Percentiles rank a stretch among this genome's conserved stretches.
These are phyloP conservation scores for Dasypolia templi DNA, from an alignment of 2,888 invertebrate species.

Conservation along the genomic window DNA sequence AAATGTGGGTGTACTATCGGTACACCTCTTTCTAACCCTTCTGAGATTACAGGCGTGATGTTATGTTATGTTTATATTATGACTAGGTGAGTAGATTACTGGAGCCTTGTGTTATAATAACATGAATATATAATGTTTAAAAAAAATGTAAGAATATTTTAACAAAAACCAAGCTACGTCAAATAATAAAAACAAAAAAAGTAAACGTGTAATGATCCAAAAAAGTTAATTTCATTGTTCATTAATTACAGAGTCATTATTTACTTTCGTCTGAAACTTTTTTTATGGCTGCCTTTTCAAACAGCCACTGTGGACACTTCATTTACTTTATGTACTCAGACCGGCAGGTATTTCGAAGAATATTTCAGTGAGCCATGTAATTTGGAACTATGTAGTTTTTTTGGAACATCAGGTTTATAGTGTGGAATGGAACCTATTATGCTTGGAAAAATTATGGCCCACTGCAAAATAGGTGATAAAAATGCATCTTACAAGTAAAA, in stretches of 20 bases:
- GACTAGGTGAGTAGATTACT: background rate
- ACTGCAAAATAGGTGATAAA: too few species aligned
- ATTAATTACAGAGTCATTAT: conserved; percentile 62
- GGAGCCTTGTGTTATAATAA: background rate
- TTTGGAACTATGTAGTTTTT: conserved; percentile 23
- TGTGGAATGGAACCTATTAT: too few species aligned
- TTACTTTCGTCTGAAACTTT: conserved; percentile 59
- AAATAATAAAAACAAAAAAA: conserved; percentile 31
- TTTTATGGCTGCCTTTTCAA: conserved; percentile 59
- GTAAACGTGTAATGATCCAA: conserved; percentile 48
- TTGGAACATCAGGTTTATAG: background rate
- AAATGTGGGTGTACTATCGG: too few species aligned
- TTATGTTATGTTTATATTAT: background rate
- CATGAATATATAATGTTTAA: background rate
- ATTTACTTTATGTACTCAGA: conserved; percentile 58
- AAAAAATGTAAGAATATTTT: conserved; percentile 10
- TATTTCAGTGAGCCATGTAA: conserved; percentile 28
- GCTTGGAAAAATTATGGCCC: background rate
- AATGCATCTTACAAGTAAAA: background rate
- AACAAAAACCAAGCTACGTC: conserved; percentile 4
- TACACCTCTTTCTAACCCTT: too few species aligned
- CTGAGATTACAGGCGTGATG: too few species aligned
- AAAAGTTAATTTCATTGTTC: conserved; percentile 55
- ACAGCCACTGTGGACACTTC: conserved; percentile 54
- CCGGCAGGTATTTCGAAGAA: conserved; percentile 38